Base-by-base conservation (phyloP, 2,888 invertebrate genomes). In the Epistrophe grossulariae region DNA sequence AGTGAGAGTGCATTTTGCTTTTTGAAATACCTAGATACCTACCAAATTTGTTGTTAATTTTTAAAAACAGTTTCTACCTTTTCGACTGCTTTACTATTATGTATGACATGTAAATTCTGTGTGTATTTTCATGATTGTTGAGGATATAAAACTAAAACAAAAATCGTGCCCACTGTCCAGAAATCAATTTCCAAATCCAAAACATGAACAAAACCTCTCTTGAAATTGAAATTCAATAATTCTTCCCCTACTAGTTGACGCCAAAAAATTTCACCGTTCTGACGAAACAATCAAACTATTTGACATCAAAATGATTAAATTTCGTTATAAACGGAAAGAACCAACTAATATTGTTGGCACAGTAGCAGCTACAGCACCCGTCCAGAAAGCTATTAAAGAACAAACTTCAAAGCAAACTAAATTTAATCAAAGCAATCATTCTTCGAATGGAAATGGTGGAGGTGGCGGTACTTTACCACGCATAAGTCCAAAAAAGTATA, bases 241-340 rank as follows among this genome's bases (percentile, higher is more conserved):
- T 68, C 35, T 31, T 43, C 28, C 7, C 19, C 28, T 19, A 3
- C 24, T 24, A 76, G 77, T 64, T 71, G 71, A 40, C 40, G 11
- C 10, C 11, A 64, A n/a, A 38, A 24, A 52, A 45, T 11, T 19
- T 35, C 4, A 0, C 50, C 77, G 52, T 5, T 24, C n/a, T 57
- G 70, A 43, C n/a, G 10, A 57, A 68, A 43, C 19, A 50, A 66
- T 7, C 31, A 40, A 43, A 0, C 2, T 4, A 1, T 24, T 19
- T 13, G 11, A 8, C 80, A 15, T 15, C 91, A 91, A 89, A 89
- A 95, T 95, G 95, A 95, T 95, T 88, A 95, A 95, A 93, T 95
- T 95, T 93, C 94, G 95, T 88, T 95, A 95, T 89, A 95, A 95
- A 90, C 94, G 95, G 88, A 95, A 95, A 91, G 95, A 95, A 91